Evolutionary conservation across 1,140 invertebrate genomes (phyloP).

Genomic region (Heliothis subflexa): DNA sequence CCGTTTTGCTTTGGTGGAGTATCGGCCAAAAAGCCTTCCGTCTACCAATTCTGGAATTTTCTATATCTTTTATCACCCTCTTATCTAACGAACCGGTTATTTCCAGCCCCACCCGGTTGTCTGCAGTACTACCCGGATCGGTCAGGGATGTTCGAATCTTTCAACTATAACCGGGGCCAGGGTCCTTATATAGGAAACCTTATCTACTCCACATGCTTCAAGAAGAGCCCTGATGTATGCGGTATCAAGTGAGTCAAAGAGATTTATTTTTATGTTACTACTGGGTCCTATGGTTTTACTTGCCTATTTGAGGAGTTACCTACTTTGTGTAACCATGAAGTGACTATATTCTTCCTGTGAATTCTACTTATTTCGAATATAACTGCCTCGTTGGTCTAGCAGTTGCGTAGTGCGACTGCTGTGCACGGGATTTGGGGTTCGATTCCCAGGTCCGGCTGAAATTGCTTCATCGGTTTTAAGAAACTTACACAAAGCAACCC

Average conservation of each 20-base stretch:
- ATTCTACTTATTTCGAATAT: no score
- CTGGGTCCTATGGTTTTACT: no score
- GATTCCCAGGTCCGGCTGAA: no score
- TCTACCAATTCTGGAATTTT: not conserved
- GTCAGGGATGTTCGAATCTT: conserved; percentile 87
- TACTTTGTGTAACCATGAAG: no score
- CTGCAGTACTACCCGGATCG: conserved; percentile 88
- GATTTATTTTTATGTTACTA: not conserved
- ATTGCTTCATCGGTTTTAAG: no score
- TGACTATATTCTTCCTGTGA: not conserved
- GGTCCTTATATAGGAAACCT: conserved; percentile 81
- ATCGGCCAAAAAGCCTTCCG: no score
- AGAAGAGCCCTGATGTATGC: conserved; percentile 76
- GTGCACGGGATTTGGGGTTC: no score
- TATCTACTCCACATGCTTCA: conserved; percentile 83
- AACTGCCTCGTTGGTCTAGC: no score
- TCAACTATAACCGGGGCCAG: conserved; percentile 87
- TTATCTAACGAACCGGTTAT: conserved; percentile 31
- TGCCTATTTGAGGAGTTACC: no score
- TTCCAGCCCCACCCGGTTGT: conserved; percentile 88
- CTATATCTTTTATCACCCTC: not conserved
- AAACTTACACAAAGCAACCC: no score
- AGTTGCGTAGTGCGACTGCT: no score
- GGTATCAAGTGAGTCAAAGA: conserved; percentile 81
- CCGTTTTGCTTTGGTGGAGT: no score